Evolutionary conservation across 2,888 invertebrate genomes (phyloP).

Genomic region (Tiliacea aurago): DNA sequence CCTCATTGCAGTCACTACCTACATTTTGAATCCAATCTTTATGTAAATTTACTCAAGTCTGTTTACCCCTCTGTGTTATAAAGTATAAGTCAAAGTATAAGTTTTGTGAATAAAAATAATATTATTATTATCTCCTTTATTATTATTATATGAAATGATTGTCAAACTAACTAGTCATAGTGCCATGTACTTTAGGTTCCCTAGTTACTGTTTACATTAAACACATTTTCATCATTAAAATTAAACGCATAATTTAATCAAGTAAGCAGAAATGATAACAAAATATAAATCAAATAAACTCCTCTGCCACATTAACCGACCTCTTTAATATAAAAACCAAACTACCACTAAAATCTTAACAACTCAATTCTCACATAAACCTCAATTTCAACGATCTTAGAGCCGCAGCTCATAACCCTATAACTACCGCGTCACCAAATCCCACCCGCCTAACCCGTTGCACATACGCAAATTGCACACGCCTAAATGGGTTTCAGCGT

Average conservation of each 20-base stretch:
- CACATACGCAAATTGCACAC: constrained; percentile 88
- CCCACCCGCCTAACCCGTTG: constrained; percentile 79
- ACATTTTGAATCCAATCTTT: too few species aligned
- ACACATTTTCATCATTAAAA: too few species aligned
- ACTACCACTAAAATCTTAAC: constrained; percentile 44
- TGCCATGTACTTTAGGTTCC: too few species aligned
- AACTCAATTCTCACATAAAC: constrained; percentile 35
- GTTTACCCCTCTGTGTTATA: too few species aligned
- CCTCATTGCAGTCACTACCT: too few species aligned
- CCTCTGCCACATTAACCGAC: constrained; percentile 1
- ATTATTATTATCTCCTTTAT: too few species aligned
- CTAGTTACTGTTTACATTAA: too few species aligned
- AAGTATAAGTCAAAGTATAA: too few species aligned
- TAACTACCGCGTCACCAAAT: constrained; percentile 76
- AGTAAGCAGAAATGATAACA: constrained; percentile 20
- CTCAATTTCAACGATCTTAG: constrained; percentile 57
- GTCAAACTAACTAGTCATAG: neutral
- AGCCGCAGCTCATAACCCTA: constrained; percentile 64
- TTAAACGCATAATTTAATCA: neutral
- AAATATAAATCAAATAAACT: constrained; percentile 25
- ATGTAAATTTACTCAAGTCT: too few species aligned
- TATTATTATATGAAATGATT: too few species aligned
- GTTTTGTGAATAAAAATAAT: too few species aligned
- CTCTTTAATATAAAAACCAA: constrained; percentile 29
- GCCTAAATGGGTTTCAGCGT: constrained; percentile 88